These are phyloP conservation scores for Diachasma alloeum DNA, from an alignment of 1,140 invertebrate genomes.

Conservation along the genomic window DNA sequence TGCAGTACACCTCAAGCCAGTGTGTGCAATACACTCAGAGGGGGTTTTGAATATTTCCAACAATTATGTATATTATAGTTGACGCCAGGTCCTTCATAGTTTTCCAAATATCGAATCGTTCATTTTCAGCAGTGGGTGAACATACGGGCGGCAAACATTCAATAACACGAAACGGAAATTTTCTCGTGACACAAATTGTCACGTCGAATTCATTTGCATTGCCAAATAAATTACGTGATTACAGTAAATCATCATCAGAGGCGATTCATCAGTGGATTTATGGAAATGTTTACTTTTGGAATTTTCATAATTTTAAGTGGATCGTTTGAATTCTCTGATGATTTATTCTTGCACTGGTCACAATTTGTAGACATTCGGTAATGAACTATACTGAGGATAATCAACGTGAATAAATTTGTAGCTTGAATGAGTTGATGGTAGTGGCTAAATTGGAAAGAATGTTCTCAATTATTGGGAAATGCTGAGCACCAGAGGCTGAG, in stretches of 20 bases:
- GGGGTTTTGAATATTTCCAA: too few species aligned
- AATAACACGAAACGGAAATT: not conserved
- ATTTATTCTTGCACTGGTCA: not conserved
- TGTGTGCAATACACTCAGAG: too few species aligned
- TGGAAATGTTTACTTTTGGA: not conserved
- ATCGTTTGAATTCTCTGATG: not conserved
- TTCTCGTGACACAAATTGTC: not conserved
- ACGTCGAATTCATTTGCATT: not conserved
- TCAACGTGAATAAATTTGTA: not conserved
- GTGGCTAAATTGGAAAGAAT: not conserved
- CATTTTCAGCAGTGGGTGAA: not conserved
- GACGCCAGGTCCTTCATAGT: not conserved
- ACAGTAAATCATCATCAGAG: not conserved
- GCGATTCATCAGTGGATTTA: not conserved
- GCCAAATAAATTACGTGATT: not conserved
- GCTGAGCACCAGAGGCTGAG: too few species aligned
- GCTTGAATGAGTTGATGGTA: not conserved
- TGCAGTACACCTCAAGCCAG: too few species aligned
- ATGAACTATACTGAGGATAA: not conserved
- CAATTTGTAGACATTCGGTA: not conserved
- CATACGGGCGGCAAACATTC: not conserved
- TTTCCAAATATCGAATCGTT: not conserved
- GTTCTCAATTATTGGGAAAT: too few species aligned
- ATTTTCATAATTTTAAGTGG: not conserved
- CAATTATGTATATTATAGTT: not conserved